phyloP scores from a whole-genome alignment of 2,113 vertebrate genomes.

The Mellivora capensis region DNA sequence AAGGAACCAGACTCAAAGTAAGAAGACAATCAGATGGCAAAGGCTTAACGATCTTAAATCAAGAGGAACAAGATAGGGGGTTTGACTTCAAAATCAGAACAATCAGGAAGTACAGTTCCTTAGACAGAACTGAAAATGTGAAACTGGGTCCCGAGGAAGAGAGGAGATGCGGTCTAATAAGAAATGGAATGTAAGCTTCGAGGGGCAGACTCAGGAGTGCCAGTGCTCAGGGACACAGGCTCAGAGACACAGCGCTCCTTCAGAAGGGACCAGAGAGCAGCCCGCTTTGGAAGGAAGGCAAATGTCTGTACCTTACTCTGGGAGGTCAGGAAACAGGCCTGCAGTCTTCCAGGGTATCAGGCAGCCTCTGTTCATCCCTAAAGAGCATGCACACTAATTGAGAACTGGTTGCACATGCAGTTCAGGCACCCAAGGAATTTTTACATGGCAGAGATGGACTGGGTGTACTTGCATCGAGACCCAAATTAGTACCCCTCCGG shows the following conservation, averaged over 20 bases:
- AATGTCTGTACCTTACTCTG: not conserved
- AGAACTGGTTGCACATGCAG: not conserved
- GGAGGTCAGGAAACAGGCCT: not conserved
- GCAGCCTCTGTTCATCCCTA: not conserved
- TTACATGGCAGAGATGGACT: not conserved
- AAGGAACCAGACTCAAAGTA: not conserved
- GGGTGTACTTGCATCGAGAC: not conserved
- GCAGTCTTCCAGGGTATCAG: not conserved
- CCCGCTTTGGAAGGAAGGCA: not conserved
- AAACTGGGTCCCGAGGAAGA: not conserved
- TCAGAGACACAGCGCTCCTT: not conserved
- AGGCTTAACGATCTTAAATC: not conserved
- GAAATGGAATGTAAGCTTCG: not conserved
- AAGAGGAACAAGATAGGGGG: not conserved
- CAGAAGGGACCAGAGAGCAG: fast-evolving
- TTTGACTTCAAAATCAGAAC: not conserved
- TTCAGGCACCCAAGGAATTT: not conserved
- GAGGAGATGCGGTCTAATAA: not conserved
- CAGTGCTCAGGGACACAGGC: not conserved
- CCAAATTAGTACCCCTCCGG: not conserved
- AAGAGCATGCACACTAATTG: not conserved
- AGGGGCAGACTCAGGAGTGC: not conserved
- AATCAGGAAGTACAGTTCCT: not conserved
- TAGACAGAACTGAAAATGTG: not conserved
- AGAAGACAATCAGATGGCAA: not conserved